phyloP scores from a whole-genome alignment of 37 sponge, comb jelly and placozoan genomes.

The Theonella swinhoei region DNA sequence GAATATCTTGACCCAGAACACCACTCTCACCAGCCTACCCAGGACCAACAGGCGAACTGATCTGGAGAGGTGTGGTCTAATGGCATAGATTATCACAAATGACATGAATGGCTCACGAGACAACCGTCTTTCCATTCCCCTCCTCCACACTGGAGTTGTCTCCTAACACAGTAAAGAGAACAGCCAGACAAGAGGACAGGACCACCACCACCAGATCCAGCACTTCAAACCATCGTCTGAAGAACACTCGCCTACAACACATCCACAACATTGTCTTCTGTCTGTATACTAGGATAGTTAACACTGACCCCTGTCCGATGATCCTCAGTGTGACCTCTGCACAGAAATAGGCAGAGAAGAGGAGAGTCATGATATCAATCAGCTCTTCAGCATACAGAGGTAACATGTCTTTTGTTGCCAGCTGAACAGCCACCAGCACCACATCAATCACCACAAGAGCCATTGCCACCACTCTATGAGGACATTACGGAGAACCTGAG shows the following conservation, averaged over 20 bases:
- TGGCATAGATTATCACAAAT: neutral
- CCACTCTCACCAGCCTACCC: conserved; percentile 24
- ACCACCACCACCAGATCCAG: conserved; percentile 36
- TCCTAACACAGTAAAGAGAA: conserved; percentile 10
- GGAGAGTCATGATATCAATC: conserved; percentile 29
- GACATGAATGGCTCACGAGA: conserved; percentile 1
- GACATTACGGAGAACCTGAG: neutral
- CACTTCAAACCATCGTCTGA: conserved; percentile 59
- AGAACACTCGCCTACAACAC: conserved; percentile 17
- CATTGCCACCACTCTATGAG: neutral
- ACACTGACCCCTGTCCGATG: conserved; percentile 64
- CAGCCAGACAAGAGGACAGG: conserved; percentile 25
- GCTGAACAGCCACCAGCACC: conserved; percentile 4
- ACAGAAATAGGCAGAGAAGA: conserved; percentile 44
- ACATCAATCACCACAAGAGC: conserved; percentile 27
- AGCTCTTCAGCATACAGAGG: conserved; percentile 3
- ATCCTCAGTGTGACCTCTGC: conserved; percentile 43
- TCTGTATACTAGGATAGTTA: too few species aligned
- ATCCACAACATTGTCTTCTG: too few species aligned
- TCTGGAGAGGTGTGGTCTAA: neutral
- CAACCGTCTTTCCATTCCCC: neutral
- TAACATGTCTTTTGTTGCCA: neutral
- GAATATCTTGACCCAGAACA: conserved; percentile 29
- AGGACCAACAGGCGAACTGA: conserved; percentile 8
- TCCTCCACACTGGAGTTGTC: neutral